A percentile compares a stretch with the other conserved stretches of the same genome.
phyloP scores from a whole-genome alignment of 2,797 vertebrate genomes.

The Phoeniculus purpureus region DNA sequence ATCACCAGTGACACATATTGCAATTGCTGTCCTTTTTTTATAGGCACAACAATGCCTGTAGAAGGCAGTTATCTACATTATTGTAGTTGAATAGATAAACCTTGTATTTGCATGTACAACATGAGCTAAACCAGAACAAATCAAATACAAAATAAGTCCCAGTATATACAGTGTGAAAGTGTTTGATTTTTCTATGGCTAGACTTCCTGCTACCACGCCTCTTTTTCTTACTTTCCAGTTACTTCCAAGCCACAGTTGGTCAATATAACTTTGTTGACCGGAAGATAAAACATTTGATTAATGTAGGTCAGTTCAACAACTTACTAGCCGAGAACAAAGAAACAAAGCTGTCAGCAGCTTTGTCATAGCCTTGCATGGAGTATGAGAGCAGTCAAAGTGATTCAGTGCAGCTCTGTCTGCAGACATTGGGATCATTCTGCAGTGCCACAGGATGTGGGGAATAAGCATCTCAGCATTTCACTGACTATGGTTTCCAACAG shows the following conservation, averaged over 20 bases:
- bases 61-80: not conserved
- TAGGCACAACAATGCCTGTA: not conserved
- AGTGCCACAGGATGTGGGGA: not conserved
- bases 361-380: not conserved
- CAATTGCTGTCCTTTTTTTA: not conserved
- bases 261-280: not conserved
- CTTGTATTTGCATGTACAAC: not conserved
- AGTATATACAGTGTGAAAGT: not conserved
- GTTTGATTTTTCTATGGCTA: not conserved
- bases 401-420: not conserved
- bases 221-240: not conserved
- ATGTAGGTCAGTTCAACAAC: not conserved
- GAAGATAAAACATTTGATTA: not conserved
- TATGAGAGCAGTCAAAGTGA: not conserved
- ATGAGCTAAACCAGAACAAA: not conserved
- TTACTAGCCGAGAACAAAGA: not conserved
- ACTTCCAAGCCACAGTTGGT: not conserved
- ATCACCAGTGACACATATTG: not conserved
- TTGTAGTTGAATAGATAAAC: not conserved
- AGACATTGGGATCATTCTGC: not conserved
- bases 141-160: not conserved
- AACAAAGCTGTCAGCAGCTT: constrained; percentile 1
- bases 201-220: not conserved
- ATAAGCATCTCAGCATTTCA: not conserved
- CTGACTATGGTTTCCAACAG: not conserved